These are phyloP conservation scores for Brachypalpus laphriformis DNA, from an alignment of 2,888 invertebrate species.

Conservation along the genomic window DNA sequence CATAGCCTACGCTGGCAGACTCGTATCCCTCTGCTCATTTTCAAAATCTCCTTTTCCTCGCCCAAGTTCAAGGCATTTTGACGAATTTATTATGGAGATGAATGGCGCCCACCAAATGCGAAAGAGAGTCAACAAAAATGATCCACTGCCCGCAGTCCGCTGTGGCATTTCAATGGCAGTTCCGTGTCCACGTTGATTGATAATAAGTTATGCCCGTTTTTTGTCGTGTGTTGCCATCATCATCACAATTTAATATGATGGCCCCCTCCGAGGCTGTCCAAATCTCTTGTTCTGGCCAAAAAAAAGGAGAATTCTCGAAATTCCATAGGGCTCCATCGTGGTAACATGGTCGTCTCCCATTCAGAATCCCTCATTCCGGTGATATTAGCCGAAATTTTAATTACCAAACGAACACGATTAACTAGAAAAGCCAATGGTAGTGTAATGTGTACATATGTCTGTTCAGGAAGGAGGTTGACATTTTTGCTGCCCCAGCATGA, in stretches of 20 bases:
- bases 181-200: conserved; percentile 75
- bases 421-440: conserved; percentile 59
- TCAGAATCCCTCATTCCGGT: conserved; percentile 69
- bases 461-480: conserved; percentile 59
- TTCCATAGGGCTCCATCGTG: conserved; percentile 69
- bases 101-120: conserved; percentile 81
- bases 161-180: conserved; percentile 70
- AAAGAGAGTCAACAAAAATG: conserved; percentile 48
- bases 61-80: conserved; percentile 75
- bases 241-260: conserved; percentile 73
- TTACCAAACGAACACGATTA: conserved; percentile 77
- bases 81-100: conserved; percentile 81
- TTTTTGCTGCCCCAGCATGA: conserved; percentile 49
- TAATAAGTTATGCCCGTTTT: conserved; percentile 80
- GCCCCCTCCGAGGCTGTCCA: conserved; percentile 59
- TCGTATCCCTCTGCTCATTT: conserved; percentile 17
- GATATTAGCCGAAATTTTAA: conserved; percentile 83
- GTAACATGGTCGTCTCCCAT: conserved; percentile 57
- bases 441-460: not conserved
- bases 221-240: conserved; percentile 40
- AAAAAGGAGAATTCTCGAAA: conserved; percentile 58
- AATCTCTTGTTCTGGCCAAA: not conserved
- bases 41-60: not conserved
- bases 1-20: conserved; percentile 36
- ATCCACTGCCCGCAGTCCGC: conserved; percentile 62